Evolutionary conservation across 2,797 vertebrate genomes (phyloP).

Genomic region (Psittacula echo): DNA sequence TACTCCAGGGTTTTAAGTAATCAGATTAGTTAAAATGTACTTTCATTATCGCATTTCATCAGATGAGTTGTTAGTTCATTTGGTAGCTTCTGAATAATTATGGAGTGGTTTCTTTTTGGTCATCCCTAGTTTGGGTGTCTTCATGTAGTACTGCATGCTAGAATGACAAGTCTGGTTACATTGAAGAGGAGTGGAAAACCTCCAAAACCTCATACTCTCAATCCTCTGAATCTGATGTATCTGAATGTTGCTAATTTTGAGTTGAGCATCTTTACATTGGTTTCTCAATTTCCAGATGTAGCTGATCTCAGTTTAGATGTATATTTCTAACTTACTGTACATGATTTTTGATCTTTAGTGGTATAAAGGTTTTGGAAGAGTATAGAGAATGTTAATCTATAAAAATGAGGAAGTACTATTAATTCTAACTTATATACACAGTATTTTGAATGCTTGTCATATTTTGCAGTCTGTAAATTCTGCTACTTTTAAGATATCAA

Average conservation of each 20-base stretch:
- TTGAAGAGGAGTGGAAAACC: background rate
- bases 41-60: fast-evolving
- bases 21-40: background rate
- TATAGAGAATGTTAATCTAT: background rate
- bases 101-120: background rate
- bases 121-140: background rate
- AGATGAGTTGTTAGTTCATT: background rate
- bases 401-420: background rate
- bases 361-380: background rate
- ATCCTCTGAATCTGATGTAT: background rate
- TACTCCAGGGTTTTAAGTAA: background rate
- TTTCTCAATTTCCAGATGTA: background rate
- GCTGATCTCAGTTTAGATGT: background rate
- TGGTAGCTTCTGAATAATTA: background rate
- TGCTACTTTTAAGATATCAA: background rate
- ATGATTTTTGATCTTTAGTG: background rate
- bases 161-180: background rate
- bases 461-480: background rate
- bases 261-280: background rate
- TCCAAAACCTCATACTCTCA: background rate
- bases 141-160: background rate
- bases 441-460: background rate
- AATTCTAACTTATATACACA: background rate
- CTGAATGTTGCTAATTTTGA: background rate
- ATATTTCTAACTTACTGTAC: background rate